Evolutionary conservation across 1,140 invertebrate genomes (phyloP), one percentile per base, ranked within the genome.

Genomic region (Heliconius hewitsoni): DNA sequence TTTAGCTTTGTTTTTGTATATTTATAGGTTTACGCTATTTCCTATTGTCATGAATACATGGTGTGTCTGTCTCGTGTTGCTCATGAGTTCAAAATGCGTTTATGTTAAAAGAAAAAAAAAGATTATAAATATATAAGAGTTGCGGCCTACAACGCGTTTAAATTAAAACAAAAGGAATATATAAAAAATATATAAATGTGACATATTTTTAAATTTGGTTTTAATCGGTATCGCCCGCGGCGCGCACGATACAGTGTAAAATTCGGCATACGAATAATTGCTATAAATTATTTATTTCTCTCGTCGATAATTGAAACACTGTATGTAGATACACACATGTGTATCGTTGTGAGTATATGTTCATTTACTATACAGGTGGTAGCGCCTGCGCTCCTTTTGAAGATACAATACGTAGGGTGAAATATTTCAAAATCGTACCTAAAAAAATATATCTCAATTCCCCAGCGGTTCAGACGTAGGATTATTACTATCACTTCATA

Each of bases 251-350:
- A 66, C 27, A 27, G 60, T 66, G 60, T 66, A 66, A 66, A 66
- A 66, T 66, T 66, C 23, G 11, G 60, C 9, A 5, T 66, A 66
- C 60, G 23, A 66, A 27, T 66, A 66, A 66, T 66, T 66, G 60
- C 9, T 66, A 66, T 66, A 66, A 66, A 66, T 66, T 66, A 66
- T 66, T 66, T 66, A 66, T 66, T 66, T 66, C 23, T 66, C 23
- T 66, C 23, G 3, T 8, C 23, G 19, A 30, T 66, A 66, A 66
- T 66, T 66, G 27, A 66, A 66, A 27, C 60, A 66, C 11, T 66
- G 11, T 30, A 27, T 66, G 11, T 66, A 66, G 8, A 19, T 23
- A n/a, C 42, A 23, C 11, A 23, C n/a, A 8, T n/a, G 18, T 23
- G 18, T 19, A 1, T 52, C 27, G 4, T 1, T 30, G 11, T 18